Evolutionary conservation across 1,140 invertebrate species (phyloP).

Genomic region (Bombus balteatus): DNA sequence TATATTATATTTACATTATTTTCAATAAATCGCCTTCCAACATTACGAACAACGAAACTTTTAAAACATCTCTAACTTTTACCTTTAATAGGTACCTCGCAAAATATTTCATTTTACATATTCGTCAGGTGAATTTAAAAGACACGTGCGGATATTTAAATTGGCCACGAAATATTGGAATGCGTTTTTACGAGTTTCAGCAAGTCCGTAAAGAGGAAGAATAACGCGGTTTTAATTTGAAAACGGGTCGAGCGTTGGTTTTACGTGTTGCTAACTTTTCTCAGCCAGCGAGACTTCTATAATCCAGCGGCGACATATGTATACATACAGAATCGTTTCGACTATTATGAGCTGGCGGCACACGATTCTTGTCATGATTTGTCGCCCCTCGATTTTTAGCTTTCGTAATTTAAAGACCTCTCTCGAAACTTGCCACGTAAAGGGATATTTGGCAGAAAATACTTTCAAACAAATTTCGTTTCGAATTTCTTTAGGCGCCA

Average conservation of each 20-base stretch:
- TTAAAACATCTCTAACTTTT: background rate
- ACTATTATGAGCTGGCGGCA: background rate
- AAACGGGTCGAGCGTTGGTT: background rate
- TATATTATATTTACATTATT: too few relatives aligned
- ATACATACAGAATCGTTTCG: background rate
- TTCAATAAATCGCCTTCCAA: too few relatives aligned
- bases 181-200: slow-evolving; percentile 6
- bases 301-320: background rate
- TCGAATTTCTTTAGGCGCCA: background rate
- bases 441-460: background rate
- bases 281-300: background rate
- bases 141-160: slow-evolving; percentile 27
- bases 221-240: slow-evolving; percentile 46
- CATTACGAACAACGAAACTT: too few relatives aligned
- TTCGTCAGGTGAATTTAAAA: slow-evolving; percentile 40
- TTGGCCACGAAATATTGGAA: slow-evolving; percentile 51
- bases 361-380: background rate
- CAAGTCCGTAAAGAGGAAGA: background rate
- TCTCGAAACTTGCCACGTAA: background rate
- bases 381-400: background rate
- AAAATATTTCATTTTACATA: background rate
- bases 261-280: background rate
- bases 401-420: background rate
- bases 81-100: background rate
- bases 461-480: background rate